Evolutionary conservation across 2,888 invertebrate genomes (phyloP).

Genomic region (Coecobrya sp.): DNA sequence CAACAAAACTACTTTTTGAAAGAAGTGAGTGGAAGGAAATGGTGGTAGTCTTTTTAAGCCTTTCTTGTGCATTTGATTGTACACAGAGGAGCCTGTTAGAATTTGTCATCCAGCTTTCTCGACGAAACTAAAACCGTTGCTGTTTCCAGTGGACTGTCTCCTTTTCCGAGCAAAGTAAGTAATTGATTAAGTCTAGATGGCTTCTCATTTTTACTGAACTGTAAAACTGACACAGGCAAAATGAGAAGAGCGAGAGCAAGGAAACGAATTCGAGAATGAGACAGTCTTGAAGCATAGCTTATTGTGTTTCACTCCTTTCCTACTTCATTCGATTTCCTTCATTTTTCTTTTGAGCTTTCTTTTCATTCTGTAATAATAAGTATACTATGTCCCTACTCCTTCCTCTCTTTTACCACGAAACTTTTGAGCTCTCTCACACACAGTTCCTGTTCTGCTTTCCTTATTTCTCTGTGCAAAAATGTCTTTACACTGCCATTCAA

Average conservation of each 20-base stretch:
- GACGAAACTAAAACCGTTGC: background rate
- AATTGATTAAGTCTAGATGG: slow-evolving; percentile 68
- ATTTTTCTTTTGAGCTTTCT: slow-evolving; percentile 19
- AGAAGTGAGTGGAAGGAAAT: background rate
- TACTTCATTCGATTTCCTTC: slow-evolving; percentile 29
- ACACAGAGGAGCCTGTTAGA: background rate
- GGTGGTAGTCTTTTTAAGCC: slow-evolving; percentile 3
- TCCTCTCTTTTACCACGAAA: background rate
- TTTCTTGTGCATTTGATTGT: background rate
- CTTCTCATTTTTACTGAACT: slow-evolving; percentile 58
- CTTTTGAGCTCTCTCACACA: background rate
- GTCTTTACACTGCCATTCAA: slow-evolving; percentile 40
- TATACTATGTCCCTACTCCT: background rate
- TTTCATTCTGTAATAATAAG: slow-evolving; percentile 2
- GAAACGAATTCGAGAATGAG: slow-evolving; percentile 30
- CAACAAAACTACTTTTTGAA: background rate
- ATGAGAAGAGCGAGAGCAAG: slow-evolving; percentile 20
- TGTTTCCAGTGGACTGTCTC: background rate
- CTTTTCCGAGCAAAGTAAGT: slow-evolving; percentile 46
- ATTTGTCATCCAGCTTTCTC: slow-evolving; percentile 2
- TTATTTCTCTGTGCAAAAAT: slow-evolving; percentile 9
- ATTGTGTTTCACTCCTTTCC: slow-evolving; percentile 41
- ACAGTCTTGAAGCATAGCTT: slow-evolving; percentile 29
- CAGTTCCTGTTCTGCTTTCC: background rate
- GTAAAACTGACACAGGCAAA: slow-evolving; percentile 60